Evolutionary conservation across 1,140 invertebrate species (phyloP), one percentile per base, ranked within the genome.

Genomic region (Phthorimaea operculella): DNA sequence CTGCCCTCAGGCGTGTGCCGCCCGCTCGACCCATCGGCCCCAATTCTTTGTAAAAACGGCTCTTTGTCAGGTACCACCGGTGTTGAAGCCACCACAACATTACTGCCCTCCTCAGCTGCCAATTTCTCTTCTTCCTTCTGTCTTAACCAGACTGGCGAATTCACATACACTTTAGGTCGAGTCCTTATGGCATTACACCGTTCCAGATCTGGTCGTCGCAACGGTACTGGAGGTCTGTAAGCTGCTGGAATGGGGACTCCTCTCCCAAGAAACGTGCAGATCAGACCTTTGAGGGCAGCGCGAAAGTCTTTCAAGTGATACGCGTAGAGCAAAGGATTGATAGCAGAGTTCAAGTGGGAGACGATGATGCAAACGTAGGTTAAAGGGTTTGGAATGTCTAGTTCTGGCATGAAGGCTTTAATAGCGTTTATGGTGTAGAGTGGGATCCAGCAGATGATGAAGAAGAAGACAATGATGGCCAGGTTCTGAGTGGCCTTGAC

Each of bases 371-470:
- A 93, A 62, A 92, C 91, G 45, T 94, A 89, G 44, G 94, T 89
- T n/a, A 95, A 70, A 8, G 89, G 84, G 0, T 88, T 86, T 59
- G 90, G 90, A 21, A 94, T 90, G 51, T 89, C 75, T 66, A 92
- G 91, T 1, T 88, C 69, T 0, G 87, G 88, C 66, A 91, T 92
- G 73, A 96, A 96, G 0, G 94, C 94, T 73, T 93, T 89, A 14
- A 96, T 88, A 64, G 93, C 95, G 78, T 97, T 97, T 60, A 96
- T 94, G 18, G 94, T 96, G 83, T 97, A 96, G 3, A 97, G 86
- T 0, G 95, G 95, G 51, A 97, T 93, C 95, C 95, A 97, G 72
- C 94, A 96, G 48, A 96, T 88, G 81, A 96, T 94, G 85, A 97
- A 97, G 83, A 96, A 96, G 34, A 94, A 83, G 1, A 97, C 95